Evolutionary conservation across 1,140 invertebrate genomes (phyloP).

Genomic region (Drosophila lacteicornis): DNA sequence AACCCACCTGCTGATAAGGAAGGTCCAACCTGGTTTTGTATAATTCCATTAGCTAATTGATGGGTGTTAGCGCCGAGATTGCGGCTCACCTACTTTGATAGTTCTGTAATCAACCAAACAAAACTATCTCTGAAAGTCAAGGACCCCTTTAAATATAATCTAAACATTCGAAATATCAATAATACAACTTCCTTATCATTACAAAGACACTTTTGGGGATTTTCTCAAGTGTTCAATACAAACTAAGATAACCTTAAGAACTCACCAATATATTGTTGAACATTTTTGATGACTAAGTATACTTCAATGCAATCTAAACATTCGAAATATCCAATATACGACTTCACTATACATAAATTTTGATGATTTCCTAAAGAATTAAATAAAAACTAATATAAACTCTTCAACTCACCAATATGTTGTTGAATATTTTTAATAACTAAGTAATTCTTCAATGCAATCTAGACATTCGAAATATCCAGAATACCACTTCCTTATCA

Average conservation of each 20-base stretch:
- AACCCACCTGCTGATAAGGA: constrained; percentile 38
- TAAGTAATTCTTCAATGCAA: not conserved
- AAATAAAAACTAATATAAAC: not conserved
- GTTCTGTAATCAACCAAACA: constrained; percentile 3
- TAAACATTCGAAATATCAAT: not conserved
- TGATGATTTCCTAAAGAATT: not conserved
- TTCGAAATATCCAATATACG: not conserved
- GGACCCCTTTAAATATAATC: not conserved
- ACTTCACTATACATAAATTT: not conserved
- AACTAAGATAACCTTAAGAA: not conserved
- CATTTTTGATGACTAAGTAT: too few species aligned
- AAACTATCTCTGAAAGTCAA: constrained; percentile 2
- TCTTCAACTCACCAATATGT: too few species aligned
- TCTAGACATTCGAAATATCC: not conserved
- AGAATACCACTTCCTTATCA: not conserved
- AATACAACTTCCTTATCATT: constrained; percentile 3
- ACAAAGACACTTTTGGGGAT: constrained; percentile 3
- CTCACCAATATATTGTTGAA: not conserved
- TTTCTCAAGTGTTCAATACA: constrained; percentile 9
- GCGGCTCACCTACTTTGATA: constrained; percentile 24
- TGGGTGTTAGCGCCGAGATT: constrained; percentile 26
- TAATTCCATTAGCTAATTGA: constrained; percentile 39
- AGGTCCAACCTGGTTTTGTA: constrained; percentile 8
- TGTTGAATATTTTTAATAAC: too few species aligned
- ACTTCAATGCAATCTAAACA: not conserved